Percentiles rank a stretch among this genome's conserved stretches.
phyloP scores from a whole-genome alignment of 2,797 vertebrate species.

The Thalassophryne amazonica region DNA sequence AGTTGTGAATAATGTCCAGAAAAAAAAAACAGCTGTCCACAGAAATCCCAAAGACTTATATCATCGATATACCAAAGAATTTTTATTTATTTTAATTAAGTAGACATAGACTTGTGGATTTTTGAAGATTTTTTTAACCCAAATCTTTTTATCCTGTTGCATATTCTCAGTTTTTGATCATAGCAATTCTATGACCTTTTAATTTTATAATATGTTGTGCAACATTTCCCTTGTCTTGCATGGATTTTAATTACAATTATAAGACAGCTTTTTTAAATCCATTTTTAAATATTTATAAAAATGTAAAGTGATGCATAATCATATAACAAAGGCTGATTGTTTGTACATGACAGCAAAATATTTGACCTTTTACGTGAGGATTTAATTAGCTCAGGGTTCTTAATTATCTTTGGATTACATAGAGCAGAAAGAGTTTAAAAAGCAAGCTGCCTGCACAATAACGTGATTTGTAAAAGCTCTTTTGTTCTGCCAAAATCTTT shows the following conservation, averaged over 20 bases:
- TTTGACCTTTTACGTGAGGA: conserved; percentile 34
- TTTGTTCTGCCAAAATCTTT: conserved; percentile 47
- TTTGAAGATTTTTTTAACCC: too few species aligned
- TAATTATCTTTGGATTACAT: conserved; percentile 38
- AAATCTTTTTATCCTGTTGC: too few species aligned
- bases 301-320: conserved; percentile 40
- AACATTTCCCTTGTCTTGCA: not conserved
- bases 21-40: too few species aligned
- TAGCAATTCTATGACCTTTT: too few species aligned
- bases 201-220: not conserved
- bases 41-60: too few species aligned
- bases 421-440: conserved; percentile 44
- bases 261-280: not conserved
- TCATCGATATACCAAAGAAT: too few species aligned
- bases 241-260: not conserved
- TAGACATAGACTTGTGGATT: too few species aligned
- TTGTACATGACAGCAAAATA: conserved; percentile 5
- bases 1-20: too few species aligned
- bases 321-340: conserved; percentile 43
- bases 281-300: not conserved
- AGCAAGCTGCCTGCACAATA: conserved; percentile 30
- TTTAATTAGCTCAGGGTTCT: conserved; percentile 13
- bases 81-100: too few species aligned
- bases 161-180: too few species aligned
- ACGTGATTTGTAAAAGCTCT: conserved; percentile 70